Evolutionary conservation across 2,888 invertebrate genomes (phyloP).

Genomic region (Melikaiella ostensackeni): DNA sequence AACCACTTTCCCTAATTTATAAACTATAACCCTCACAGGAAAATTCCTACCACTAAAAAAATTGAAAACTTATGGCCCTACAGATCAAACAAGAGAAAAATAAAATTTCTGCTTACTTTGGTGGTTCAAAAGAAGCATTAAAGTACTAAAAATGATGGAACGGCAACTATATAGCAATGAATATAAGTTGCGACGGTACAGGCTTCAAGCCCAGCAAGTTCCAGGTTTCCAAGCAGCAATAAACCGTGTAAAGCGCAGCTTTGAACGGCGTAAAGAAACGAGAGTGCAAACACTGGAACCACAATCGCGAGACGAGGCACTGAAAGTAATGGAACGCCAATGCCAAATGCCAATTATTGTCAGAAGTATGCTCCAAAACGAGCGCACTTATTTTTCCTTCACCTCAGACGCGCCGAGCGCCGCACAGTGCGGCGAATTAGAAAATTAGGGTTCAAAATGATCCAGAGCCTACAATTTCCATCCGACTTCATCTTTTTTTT

Average conservation of each 20-base stretch:
- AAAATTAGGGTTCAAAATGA: too few species aligned
- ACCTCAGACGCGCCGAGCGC: conserved; percentile 3
- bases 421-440: too few species aligned
- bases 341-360: conserved; percentile 40
- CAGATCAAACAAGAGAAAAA: background rate
- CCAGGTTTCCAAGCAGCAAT: conserved; percentile 52
- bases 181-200: conserved; percentile 37
- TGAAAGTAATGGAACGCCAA: conserved; percentile 41
- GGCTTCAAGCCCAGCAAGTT: conserved; percentile 37
- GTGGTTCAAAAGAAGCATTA: conserved; percentile 3
- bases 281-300: conserved; percentile 38
- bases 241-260: conserved; percentile 53
- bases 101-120: conserved; percentile 20
- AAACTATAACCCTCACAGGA: too few species aligned
- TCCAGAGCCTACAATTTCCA: too few species aligned
- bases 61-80: background rate
- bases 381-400: conserved; percentile 49
- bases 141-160: conserved; percentile 37
- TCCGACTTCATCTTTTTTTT: too few species aligned
- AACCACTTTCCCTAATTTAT: too few species aligned
- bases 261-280: conserved; percentile 43
- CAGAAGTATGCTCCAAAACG: conserved; percentile 22
- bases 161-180: background rate
- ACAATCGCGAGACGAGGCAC: conserved; percentile 34
- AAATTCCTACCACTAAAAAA: too few species aligned